Base-by-base conservation (phyloP, 2,888 invertebrate genomes). In the Eustalomyia histrio region DNA sequence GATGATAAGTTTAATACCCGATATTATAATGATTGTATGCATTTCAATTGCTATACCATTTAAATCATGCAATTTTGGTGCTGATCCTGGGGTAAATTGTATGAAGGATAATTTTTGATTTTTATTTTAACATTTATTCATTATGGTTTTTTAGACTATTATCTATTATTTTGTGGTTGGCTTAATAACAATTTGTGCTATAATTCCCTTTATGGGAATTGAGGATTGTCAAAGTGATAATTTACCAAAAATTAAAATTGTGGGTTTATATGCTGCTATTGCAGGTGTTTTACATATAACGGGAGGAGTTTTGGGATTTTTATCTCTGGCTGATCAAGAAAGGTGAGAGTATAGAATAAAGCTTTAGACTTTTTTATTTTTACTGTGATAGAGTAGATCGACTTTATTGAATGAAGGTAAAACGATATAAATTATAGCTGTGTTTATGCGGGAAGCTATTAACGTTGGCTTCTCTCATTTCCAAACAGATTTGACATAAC, bases 121-220 rank as follows among this genome's bases (percentile, higher is more conserved):
- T 2, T n/a, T 33, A 7, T 35, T 21, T 50, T n/a, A 53, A 8
- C 52, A 68, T 29, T 6, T 4, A 7, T 14, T 64, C 6, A 9
- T 69, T 52, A 33, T 4, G 3, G 3, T 10, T 10, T 63, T 52
- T 14, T 39, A 84, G 84, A 60, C 80, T 6, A 78, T 84, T 29
- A 68, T 83, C 47, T 84, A 82, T 43, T 83, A 84, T 63, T 76
- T 83, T 47, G 1, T 82, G 12, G 68, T 79, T 43, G 83, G 83
- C 29, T 2, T 79, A 0, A 10, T 83, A n/a, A 67, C 72, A 2
- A 24, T 83, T 39, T 33, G 74, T 18, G 47, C 61, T 24, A 52
- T 71, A 0, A 10, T 63, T 21, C 73, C 73, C 3, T 64, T 76
- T 33, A 2, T 57, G 10, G 61, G 69, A n/a, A 17, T 78, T 35